Conservation (phyloP, 2,888 invertebrate species). For the Epinotia demarniana region DNA sequence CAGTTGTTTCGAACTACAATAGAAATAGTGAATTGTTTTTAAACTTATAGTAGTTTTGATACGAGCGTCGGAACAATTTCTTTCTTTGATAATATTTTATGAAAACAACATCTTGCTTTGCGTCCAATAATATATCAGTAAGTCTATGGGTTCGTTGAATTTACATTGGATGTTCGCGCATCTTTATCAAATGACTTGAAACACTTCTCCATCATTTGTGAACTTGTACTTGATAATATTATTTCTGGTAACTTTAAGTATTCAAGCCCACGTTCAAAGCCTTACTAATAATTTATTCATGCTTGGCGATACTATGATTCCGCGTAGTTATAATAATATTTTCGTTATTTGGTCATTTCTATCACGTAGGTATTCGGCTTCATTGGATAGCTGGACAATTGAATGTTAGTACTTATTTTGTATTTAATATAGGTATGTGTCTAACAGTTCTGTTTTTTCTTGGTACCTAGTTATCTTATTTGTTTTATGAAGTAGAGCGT, state of each 20-base stretch:
- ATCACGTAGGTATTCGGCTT: constrained; percentile 36
- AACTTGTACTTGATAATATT: background rate
- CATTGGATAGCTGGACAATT: constrained; percentile 34
- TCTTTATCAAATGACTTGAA: background rate
- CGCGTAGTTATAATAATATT: constrained; percentile 24
- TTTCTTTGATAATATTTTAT: background rate
- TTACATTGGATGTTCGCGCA: background rate
- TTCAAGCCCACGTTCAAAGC: background rate
- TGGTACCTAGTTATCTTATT: background rate
- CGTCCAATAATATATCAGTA: background rate
- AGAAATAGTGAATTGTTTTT: constrained; percentile 23
- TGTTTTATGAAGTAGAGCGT: background rate
- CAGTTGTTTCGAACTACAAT: constrained; percentile 15
- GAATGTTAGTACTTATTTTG: constrained; percentile 11
- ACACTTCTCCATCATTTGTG: too few relatives aligned
- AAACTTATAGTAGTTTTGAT: background rate
- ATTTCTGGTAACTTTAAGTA: background rate
- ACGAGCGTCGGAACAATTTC: background rate
- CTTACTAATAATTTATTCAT: constrained; percentile 14
- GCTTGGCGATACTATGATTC: background rate
- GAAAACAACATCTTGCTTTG: background rate
- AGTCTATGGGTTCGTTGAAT: background rate
- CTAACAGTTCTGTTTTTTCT: background rate
- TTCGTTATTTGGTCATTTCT: constrained; percentile 19
- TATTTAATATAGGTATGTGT: constrained; percentile 24